These are phyloP conservation scores for Leptobrachium ailaonicum DNA, from an alignment of 2,113 vertebrate genomes.

Conservation along the genomic window DNA sequence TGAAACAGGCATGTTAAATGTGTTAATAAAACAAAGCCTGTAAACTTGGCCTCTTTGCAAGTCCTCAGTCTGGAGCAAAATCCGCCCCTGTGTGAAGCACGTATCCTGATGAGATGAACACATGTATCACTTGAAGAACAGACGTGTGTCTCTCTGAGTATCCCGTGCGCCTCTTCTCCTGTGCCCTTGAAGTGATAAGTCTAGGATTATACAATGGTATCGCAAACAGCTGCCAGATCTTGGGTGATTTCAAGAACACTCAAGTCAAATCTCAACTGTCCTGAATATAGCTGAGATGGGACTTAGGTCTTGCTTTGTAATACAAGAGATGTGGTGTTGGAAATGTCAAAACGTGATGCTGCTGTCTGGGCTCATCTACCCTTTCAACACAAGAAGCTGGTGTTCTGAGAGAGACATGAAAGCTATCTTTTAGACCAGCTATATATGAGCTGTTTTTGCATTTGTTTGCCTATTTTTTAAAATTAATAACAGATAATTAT, in stretches of 20 bases:
- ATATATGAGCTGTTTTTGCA: too few species aligned
- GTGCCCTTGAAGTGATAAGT: conserved; percentile 43
- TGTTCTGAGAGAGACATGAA: too few species aligned
- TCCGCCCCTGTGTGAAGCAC: conserved; percentile 32
- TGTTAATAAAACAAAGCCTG: conserved; percentile 49
- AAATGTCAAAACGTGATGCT: too few species aligned
- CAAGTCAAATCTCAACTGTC: not conserved
- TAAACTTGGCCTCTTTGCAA: conserved; percentile 45
- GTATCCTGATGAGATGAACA: conserved; percentile 44
- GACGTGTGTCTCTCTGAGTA: conserved; percentile 38
- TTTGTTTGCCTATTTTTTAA: too few species aligned
- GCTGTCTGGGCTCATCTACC: too few species aligned
- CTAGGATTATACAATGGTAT: conserved; percentile 42
- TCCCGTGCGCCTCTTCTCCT: conserved; percentile 40
- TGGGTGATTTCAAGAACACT: conserved; percentile 15
- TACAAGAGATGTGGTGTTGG: too few species aligned
- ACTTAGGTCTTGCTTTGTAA: too few species aligned
- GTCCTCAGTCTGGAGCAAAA: conserved; percentile 44
- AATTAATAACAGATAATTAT: too few species aligned
- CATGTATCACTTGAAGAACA: conserved; percentile 45
- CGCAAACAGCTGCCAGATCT: conserved; percentile 41
- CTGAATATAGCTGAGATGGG: not conserved
- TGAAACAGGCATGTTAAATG: conserved; percentile 49
- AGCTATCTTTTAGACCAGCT: too few species aligned
- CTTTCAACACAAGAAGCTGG: too few species aligned